Evolutionary conservation across 2,797 vertebrate species (phyloP).

Genomic region (Ambastaia sidthimunki): DNA sequence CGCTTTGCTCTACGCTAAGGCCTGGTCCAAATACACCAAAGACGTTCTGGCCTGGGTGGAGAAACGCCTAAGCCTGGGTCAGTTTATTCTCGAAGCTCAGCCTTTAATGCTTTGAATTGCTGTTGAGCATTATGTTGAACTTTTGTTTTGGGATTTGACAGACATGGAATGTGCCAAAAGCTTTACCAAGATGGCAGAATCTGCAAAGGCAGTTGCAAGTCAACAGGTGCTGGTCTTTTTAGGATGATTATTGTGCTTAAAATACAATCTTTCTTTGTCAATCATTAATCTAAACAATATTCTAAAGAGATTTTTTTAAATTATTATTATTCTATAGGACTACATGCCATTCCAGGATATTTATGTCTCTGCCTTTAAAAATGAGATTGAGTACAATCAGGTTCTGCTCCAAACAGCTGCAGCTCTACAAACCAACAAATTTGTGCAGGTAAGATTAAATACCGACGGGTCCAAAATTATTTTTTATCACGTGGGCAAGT

Average conservation of each 20-base stretch:
- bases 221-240: slow-evolving; percentile 74
- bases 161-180: slow-evolving; percentile 86
- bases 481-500: not conserved
- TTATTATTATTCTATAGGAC: slow-evolving; percentile 69
- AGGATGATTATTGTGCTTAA: not conserved
- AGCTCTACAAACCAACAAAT: slow-evolving; percentile 86
- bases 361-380: slow-evolving; percentile 82
- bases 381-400: slow-evolving; percentile 82
- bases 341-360: slow-evolving; percentile 87
- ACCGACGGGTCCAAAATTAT: not conserved
- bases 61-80: slow-evolving; percentile 84
- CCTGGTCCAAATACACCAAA: slow-evolving; percentile 89
- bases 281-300: not conserved
- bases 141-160: slow-evolving; percentile 58
- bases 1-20: slow-evolving; percentile 85
- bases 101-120: not conserved
- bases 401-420: slow-evolving; percentile 81
- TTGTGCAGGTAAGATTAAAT: slow-evolving; percentile 80
- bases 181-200: slow-evolving; percentile 86
- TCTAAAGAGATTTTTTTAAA: not conserved
- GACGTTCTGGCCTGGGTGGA: slow-evolving; percentile 83
- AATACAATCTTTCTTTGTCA: not conserved
- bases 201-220: slow-evolving; percentile 78
- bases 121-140: not conserved
- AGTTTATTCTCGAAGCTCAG: slow-evolving; percentile 64